Evolutionary conservation across 1,140 invertebrate species (phyloP).

Genomic region (Condylostylus longicornis): DNA sequence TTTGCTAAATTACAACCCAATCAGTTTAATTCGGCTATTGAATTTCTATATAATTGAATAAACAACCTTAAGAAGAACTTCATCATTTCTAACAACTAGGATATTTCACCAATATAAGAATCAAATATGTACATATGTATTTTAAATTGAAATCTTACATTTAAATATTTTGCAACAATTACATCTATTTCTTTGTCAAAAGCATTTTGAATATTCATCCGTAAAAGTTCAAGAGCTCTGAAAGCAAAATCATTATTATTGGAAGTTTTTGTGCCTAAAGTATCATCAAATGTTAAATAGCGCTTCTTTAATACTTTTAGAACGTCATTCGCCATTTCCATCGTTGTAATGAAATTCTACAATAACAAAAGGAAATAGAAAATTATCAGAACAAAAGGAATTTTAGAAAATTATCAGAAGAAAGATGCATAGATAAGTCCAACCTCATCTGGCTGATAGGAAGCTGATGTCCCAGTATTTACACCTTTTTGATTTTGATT

Average conservation of each 20-base stretch:
- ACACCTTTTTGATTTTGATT: conserved; percentile 18
- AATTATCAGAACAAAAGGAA: background rate
- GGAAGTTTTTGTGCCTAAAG: conserved; percentile 13
- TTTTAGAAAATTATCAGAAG: background rate
- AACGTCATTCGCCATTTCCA: conserved; percentile 26
- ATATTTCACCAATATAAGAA: no score
- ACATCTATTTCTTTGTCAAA: conserved; percentile 48
- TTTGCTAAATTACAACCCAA: no score
- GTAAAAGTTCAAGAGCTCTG: conserved; percentile 42
- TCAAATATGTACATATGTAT: background rate
- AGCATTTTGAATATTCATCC: conserved; percentile 43
- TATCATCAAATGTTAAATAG: no score
- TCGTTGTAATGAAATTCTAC: conserved; percentile 26
- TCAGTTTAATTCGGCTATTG: no score
- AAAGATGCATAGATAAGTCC: conserved; percentile 13
- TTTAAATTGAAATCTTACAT: conserved; percentile 27
- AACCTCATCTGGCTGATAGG: conserved; percentile 7
- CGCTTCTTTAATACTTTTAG: conserved; percentile 22
- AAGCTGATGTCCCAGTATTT: conserved; percentile 8
- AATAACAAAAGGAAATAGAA: background rate
- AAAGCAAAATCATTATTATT: conserved; percentile 34
- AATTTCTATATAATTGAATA: no score
- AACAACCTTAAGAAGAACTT: no score
- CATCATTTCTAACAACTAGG: no score
- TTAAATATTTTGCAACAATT: conserved; percentile 42